Percentiles rank a stretch among this genome's conserved stretches.
Evolutionary conservation across 2,113 vertebrate genomes (phyloP).

Genomic region (Bungarus multicinctus): DNA sequence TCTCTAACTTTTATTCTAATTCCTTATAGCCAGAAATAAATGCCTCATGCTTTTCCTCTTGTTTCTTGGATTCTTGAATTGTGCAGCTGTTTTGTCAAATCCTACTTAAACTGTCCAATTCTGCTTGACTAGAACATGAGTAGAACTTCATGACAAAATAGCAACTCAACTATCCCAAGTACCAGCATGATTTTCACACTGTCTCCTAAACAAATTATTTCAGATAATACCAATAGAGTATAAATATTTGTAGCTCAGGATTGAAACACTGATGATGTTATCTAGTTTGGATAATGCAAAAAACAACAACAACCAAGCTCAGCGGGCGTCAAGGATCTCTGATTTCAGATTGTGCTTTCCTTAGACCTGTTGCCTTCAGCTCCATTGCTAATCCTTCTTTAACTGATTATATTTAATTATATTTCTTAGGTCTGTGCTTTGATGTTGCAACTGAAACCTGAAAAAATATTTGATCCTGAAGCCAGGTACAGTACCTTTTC

Average conservation of each 20-base stretch:
- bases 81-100: neutral
- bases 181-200: neutral
- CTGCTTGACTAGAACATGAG: neutral
- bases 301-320: neutral
- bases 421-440: neutral
- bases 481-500: neutral
- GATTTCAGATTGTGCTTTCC: neutral
- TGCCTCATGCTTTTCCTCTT: neutral
- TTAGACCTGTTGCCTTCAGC: neutral
- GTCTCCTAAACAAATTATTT: neutral
- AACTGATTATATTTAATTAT: neutral
- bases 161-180: neutral
- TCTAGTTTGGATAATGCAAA: neutral
- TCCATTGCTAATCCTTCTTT: neutral
- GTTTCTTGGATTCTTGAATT: neutral
- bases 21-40: neutral
- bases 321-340: neutral
- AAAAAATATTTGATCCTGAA: neutral
- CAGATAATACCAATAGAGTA: neutral
- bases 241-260: neutral
- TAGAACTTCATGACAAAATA: neutral
- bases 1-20: neutral
- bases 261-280: neutral
- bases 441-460: neutral
- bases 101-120: neutral